Base-by-base conservation (phyloP, 1,140 invertebrate genomes). In the Neotoxoptera formosana region DNA sequence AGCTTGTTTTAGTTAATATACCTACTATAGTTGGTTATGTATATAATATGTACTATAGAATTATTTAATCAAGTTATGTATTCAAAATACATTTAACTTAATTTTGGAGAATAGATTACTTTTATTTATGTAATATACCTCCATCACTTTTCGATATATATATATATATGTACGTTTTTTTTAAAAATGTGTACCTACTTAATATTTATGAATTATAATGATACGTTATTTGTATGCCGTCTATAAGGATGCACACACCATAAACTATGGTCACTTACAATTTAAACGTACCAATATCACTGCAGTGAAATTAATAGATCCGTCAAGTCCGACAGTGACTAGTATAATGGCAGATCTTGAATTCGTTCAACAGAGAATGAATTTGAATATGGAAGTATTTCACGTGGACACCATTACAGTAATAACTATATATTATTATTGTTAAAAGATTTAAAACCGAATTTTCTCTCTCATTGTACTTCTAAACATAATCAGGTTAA, bases 241-340 rank as follows among this genome's bases (percentile, higher is more conserved):
- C 47, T 36, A 41, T n/a, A 25, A 96, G 95, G 98, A 99, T 95
- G 96, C 98, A 67, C 97, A 98, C 94, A 97, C 97, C 2, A 95
- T 98, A 23, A 96, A 98, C 95, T 95, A 98, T 93, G 96, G 97
- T 91, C 97, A 97, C 53, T 98, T 97, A 95, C 97, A 97, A 95
- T 97, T 98, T 95, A 97, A 97, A 23, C 98, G 97, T 36, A 97
- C 97, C 2, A 98, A 98, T 95, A 98, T 99, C 84, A 98, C 98
- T 76, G 97, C 96, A 14, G 91, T 98, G 83, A 96, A 97, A 83
- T 95, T 98, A 56, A 96, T 98, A 4, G 96, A 98, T 94, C 96
- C 96, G 0, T 95, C 96, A 2, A 95, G 95, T 94, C 95, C 96
- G 23, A 94, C 81, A 94, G 90, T 95, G n/a, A n/a, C 34, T 30